These are phyloP conservation scores for Onthophagus taurus DNA, from an alignment of 1,140 invertebrate genomes.

Conservation along the genomic window DNA sequence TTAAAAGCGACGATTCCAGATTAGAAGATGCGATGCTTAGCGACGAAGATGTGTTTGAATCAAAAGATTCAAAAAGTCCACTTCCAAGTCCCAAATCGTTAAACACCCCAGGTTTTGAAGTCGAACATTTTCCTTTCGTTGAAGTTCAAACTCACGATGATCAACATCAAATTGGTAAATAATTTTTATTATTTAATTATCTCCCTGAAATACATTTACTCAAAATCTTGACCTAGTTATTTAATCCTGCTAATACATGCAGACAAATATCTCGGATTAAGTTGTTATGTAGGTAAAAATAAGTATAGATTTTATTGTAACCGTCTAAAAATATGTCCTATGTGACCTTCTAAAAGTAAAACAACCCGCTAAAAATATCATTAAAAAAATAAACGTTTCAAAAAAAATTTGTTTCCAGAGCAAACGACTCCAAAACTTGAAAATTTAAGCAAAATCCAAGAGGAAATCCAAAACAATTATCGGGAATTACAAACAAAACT, in stretches of 20 bases:
- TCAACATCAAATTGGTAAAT: too few species aligned
- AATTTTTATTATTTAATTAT: too few species aligned
- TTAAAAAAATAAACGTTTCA: not conserved
- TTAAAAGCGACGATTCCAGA: slow-evolving; percentile 33
- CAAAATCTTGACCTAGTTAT: too few species aligned
- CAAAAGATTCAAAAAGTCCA: slow-evolving; percentile 33
- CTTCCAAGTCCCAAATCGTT: slow-evolving; percentile 1
- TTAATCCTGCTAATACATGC: too few species aligned
- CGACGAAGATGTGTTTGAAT: slow-evolving; percentile 43
- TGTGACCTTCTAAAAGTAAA: not conserved
- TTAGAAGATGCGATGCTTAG: slow-evolving; percentile 31
- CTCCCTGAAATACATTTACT: too few species aligned
- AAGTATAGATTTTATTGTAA: too few species aligned
- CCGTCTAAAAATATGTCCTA: not conserved
- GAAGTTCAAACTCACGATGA: too few species aligned
- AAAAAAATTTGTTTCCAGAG: not conserved
- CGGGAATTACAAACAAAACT: slow-evolving; percentile 56
- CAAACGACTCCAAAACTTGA: slow-evolving; percentile 9
- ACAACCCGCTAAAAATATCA: not conserved
- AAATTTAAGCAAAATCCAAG: slow-evolving; percentile 29
- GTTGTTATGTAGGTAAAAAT: too few species aligned
- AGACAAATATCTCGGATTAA: too few species aligned
- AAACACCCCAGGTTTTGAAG: too few species aligned
- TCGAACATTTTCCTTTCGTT: too few species aligned
- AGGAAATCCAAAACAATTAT: slow-evolving; percentile 50